Percentiles rank a stretch among this genome's conserved stretches.
phyloP scores from a whole-genome alignment of 2,797 vertebrate genomes.

The Tamandua tetradactyla region DNA sequence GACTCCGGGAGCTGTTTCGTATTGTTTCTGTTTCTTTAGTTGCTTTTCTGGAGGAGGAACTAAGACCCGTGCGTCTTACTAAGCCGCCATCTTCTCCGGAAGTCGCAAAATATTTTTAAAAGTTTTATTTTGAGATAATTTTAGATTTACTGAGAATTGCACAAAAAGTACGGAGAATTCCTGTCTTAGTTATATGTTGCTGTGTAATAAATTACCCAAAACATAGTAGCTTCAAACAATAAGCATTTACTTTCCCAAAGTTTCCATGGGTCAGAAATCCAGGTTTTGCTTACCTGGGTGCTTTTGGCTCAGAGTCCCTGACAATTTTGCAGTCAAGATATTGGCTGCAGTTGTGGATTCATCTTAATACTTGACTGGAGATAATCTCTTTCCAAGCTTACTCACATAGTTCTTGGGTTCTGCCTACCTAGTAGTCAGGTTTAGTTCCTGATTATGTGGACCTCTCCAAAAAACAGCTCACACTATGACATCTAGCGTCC shows the following conservation, averaged over 20 bases:
- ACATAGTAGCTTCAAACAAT: not conserved
- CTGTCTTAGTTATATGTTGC: not conserved
- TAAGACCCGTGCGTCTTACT: no score
- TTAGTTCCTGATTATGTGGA: not conserved
- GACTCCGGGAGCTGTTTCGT: no score
- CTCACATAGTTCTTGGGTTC: not conserved
- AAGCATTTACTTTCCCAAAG: not conserved
- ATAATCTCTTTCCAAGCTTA: not conserved
- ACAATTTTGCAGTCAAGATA: not conserved
- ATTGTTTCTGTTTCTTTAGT: no score
- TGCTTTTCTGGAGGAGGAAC: no score
- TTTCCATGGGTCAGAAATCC: conserved; percentile 25
- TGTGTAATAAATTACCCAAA: not conserved
- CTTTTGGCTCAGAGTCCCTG: not conserved
- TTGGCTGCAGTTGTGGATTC: not conserved
- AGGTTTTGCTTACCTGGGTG: not conserved
- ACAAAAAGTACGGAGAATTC: not conserved
- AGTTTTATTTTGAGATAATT: not conserved
- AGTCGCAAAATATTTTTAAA: not conserved
- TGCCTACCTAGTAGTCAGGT: not conserved
- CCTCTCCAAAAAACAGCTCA: not conserved
- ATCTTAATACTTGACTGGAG: not conserved
- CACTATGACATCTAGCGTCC: not conserved
- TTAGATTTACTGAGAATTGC: not conserved
- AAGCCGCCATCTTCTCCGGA: no score